These are phyloP conservation scores for Hydraecia micacea DNA, from an alignment of 2,888 invertebrate genomes.

Conservation along the genomic window DNA sequence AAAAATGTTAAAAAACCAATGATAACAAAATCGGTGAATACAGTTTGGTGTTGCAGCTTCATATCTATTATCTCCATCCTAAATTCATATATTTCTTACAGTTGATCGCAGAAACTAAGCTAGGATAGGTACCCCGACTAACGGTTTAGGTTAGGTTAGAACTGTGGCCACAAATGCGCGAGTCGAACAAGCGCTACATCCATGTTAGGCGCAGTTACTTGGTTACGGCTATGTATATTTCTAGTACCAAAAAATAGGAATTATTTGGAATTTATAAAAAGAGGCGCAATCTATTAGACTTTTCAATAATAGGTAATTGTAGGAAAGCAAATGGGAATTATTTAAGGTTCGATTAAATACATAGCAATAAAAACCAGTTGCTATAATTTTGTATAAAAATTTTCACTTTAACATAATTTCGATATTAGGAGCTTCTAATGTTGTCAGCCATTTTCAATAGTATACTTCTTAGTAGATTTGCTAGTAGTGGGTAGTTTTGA, in stretches of 20 bases:
- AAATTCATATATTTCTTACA: too few relatives aligned
- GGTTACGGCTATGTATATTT: background rate
- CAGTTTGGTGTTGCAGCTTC: too few relatives aligned
- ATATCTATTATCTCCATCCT: too few relatives aligned
- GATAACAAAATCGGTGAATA: too few relatives aligned
- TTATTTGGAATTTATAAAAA: background rate
- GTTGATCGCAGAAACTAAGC: too few relatives aligned
- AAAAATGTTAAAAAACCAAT: too few relatives aligned
- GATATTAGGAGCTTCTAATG: conserved; percentile 68
- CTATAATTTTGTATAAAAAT: conserved; percentile 53
- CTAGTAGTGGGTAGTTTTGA: conserved; percentile 82
- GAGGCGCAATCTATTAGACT: background rate
- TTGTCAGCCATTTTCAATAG: conserved; percentile 83
- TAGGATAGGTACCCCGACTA: background rate
- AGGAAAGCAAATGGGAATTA: too few relatives aligned
- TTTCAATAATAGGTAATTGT: background rate
- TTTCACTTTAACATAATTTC: conserved; percentile 37
- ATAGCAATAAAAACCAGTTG: background rate
- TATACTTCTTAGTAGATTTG: conserved; percentile 78
- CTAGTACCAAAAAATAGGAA: background rate
- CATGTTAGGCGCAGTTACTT: background rate
- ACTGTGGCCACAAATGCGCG: background rate
- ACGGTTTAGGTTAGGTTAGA: background rate
- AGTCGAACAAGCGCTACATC: background rate
- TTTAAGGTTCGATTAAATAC: background rate